Conservation (phyloP, 2,797 vertebrate species). For the Myoxocephalus aenaeus region DNA sequence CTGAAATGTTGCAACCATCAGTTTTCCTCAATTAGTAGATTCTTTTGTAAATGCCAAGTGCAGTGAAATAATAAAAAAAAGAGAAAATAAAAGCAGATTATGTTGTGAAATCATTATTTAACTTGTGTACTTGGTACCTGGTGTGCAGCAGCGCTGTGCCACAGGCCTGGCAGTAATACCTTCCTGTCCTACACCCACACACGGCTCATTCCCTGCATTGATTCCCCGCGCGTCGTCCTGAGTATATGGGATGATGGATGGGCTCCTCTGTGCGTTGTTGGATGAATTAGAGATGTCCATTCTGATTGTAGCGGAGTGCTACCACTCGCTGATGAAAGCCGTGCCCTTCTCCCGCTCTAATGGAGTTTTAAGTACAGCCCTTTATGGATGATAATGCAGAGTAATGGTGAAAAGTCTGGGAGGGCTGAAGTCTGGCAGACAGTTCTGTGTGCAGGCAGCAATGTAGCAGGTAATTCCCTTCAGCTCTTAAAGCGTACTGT, state of each 20-base stretch:
- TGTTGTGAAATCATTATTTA: constrained; percentile 15
- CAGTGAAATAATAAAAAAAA: background rate
- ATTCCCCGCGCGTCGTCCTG: constrained; percentile 58
- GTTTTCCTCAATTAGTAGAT: background rate
- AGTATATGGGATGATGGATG: constrained; percentile 72
- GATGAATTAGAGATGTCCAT: constrained; percentile 74
- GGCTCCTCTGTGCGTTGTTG: constrained; percentile 52
- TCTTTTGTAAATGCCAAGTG: constrained; percentile 18
- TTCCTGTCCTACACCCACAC: constrained; percentile 31
- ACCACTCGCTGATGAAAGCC: constrained; percentile 78
- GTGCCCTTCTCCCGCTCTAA: constrained; percentile 72
- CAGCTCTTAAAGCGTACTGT: constrained; percentile 60
- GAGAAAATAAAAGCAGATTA: background rate
- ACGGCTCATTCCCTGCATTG: constrained; percentile 59
- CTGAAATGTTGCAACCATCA: background rate
- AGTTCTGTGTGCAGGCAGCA: constrained; percentile 55
- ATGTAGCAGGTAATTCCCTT: constrained; percentile 63
- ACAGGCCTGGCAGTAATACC: constrained; percentile 47
- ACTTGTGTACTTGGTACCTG: constrained; percentile 7
- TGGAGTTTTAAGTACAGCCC: constrained; percentile 80
- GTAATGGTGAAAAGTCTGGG: constrained; percentile 77
- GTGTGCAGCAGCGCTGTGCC: background rate
- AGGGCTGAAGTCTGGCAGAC: constrained; percentile 63
- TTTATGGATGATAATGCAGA: constrained; percentile 81
- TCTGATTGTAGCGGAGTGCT: constrained; percentile 77